Evolutionary conservation across 2,888 invertebrate species (phyloP).

Genomic region (Scaptomyza parva): DNA sequence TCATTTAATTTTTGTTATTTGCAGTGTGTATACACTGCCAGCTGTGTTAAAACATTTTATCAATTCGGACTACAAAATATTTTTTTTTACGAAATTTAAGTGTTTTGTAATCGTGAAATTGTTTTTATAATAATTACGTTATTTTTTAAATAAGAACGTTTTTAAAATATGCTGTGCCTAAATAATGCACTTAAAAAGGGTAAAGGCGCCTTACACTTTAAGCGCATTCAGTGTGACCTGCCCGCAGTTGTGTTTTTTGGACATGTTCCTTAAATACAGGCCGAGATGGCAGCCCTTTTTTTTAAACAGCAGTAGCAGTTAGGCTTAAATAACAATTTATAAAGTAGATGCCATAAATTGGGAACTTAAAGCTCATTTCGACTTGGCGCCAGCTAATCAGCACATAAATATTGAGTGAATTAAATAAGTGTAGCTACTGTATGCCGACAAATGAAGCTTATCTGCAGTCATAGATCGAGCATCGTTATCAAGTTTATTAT

Average conservation of each 20-base stretch:
- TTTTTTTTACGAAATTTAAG: background rate
- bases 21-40: constrained; percentile 20
- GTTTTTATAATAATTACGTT: no score
- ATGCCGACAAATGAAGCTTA: constrained; percentile 21
- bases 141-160: background rate
- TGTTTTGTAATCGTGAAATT: background rate
- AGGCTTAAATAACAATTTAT: background rate
- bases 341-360: background rate
- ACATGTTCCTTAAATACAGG: no score
- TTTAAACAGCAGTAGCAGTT: background rate
- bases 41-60: background rate
- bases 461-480: constrained; percentile 46
- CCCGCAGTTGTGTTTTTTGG: background rate
- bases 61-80: no score
- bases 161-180: background rate
- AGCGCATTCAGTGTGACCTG: constrained; percentile 26
- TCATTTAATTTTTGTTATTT: background rate
- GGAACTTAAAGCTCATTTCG: background rate
- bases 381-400: background rate
- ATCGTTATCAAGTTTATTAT: constrained; percentile 56
- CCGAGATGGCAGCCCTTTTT: constrained; percentile 19
- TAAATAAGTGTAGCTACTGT: constrained; percentile 59
- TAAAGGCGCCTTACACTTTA: background rate
- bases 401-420: constrained; percentile 27
- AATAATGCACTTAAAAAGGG: background rate